phyloP scores from a whole-genome alignment of 2,113 vertebrate genomes.

The Calidris pugnax region DNA sequence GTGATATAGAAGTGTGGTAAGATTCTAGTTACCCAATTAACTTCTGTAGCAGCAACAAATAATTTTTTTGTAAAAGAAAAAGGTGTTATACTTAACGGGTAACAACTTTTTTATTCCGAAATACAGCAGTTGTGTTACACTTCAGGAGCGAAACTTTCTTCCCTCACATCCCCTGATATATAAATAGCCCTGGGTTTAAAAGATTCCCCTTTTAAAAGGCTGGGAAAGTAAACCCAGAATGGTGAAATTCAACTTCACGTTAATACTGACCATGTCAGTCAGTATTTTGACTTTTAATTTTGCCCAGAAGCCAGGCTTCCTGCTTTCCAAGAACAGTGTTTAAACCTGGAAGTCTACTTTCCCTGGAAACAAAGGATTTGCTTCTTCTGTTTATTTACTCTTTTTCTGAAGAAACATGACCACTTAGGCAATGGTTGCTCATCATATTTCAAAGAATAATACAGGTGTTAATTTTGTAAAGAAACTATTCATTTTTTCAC shows the following conservation, averaged over 20 bases:
- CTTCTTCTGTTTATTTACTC: neutral
- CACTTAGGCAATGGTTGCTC: neutral
- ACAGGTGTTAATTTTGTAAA: neutral
- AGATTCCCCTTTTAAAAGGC: neutral
- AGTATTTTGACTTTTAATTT: neutral
- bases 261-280: neutral
- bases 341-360: neutral
- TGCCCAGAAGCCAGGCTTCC: neutral
- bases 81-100: neutral
- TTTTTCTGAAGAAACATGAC: neutral
- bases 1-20: neutral
- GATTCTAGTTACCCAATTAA: neutral
- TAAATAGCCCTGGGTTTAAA: neutral
- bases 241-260: neutral
- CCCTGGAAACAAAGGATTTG: neutral
- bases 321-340: slow-evolving; percentile 3
- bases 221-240: neutral
- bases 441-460: slow-evolving; percentile 1
- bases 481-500: neutral
- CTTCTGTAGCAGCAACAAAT: neutral
- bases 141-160: neutral
- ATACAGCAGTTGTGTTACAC: neutral
- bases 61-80: neutral
- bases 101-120: neutral
- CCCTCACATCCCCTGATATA: neutral